Evolutionary conservation across 2,113 vertebrate species (phyloP), one percentile per base, ranked within the genome.

Genomic region (Dasyprocta punctata): DNA sequence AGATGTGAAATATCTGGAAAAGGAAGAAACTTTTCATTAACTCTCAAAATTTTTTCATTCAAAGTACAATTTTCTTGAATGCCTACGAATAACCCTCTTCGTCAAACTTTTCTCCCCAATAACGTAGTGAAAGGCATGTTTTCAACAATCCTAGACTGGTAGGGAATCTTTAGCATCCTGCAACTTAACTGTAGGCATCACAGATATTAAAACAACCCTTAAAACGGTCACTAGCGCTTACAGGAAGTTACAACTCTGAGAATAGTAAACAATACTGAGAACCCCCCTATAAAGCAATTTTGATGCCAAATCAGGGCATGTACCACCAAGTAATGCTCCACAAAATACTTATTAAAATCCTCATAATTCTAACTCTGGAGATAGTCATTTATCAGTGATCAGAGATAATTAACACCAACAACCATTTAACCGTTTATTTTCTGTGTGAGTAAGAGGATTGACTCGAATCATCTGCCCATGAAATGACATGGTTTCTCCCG

Each of bases 401-500:
- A 91, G 47, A 85, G 81, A 65, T 47, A n/a, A 89, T 60, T 54
- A 73, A 81, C 30, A 80, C 13, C 11, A 60, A 13, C 0, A 28
- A 52, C 24, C 44, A 95, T 33, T 89, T 94, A 65, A 77, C 52
- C 71, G 49, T 81, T 94, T 47, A 92, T 69, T 93, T 90, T 63
- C 80, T 60, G 17, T 20, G 88, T 1, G 58, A 69, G 67, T 85
- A 75, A 96, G 61, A 95, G 22, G 60, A 54, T 38, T 95, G 80
- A n/a, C 69, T 93, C 7, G 54, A 85, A 58, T 60, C 78, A 78
- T 71, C 28, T 90, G 49, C 38, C 75, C 36, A 36, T 1, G 20
- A 33, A 81, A 89, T 17, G 60, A 52, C 26, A 56, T 10, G 77
- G 77, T 22, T 38, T 44, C 47, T 95, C 16, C 19, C 8, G 2